phyloP scores from a whole-genome alignment of 2,113 vertebrate species.

The Zapornia atra region DNA sequence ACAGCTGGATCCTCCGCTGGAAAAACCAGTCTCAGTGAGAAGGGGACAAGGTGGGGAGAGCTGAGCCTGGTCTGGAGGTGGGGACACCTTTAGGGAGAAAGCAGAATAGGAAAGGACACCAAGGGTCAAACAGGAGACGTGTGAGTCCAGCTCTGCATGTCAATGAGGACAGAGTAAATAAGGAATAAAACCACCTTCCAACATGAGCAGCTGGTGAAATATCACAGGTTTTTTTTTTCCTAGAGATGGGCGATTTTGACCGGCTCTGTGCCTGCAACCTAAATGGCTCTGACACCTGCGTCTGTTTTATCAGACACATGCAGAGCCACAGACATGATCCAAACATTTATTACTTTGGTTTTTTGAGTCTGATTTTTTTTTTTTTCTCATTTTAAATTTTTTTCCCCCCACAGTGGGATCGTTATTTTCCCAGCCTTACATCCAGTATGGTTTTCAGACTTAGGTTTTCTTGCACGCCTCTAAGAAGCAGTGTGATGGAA shows the following conservation, averaged over 20 bases:
- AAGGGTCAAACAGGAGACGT: slow-evolving; percentile 12
- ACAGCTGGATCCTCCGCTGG: background rate
- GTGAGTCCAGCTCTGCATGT: slow-evolving; percentile 42
- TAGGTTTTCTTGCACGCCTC: background rate
- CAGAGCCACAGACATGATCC: background rate
- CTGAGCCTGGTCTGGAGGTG: background rate
- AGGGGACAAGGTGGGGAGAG: background rate
- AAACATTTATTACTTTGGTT: background rate
- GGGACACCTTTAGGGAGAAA: background rate
- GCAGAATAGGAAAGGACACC: slow-evolving; percentile 18
- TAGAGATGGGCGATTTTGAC: slow-evolving; percentile 58
- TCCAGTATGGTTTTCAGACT: background rate
- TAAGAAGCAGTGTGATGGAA: background rate
- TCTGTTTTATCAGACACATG: slow-evolving; percentile 18
- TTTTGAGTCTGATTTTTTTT: background rate
- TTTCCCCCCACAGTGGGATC: background rate
- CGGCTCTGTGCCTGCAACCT: background rate
- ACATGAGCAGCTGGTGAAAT: slow-evolving; percentile 55
- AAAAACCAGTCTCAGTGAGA: background rate
- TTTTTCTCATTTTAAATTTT: too few relatives aligned
- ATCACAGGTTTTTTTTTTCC: slow-evolving; percentile 6
- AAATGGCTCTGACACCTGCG: slow-evolving; percentile 40
- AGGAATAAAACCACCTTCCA: slow-evolving; percentile 67
- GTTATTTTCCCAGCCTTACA: background rate
- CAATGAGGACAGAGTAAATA: slow-evolving; percentile 63